These are phyloP conservation scores for Eubasilissa regina DNA, from an alignment of 1,140 invertebrate species.

Conservation along the genomic window DNA sequence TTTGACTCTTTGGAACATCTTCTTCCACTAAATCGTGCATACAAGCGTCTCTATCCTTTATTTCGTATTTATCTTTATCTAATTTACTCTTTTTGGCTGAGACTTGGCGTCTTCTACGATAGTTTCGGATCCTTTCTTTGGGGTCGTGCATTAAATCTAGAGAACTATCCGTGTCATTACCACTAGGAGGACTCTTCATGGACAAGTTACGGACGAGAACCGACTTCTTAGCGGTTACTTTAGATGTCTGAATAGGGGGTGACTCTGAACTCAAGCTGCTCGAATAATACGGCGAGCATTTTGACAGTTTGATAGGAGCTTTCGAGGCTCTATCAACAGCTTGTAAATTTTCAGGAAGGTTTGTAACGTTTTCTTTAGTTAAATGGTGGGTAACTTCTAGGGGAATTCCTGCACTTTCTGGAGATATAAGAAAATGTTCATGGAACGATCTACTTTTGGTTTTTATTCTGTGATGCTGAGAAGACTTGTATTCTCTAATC, in stretches of 20 bases:
- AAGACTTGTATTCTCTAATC: constrained; percentile 76
- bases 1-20: constrained; percentile 71
- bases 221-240: constrained; percentile 74
- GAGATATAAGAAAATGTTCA: constrained; percentile 73
- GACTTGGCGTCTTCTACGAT: constrained; percentile 76
- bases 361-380: constrained; percentile 58
- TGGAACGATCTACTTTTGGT: constrained; percentile 76
- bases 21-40: constrained; percentile 73
- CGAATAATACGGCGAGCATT: constrained; percentile 80
- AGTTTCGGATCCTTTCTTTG: constrained; percentile 74
- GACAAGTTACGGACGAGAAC: constrained; percentile 70
- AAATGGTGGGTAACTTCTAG: constrained; percentile 54
- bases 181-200: constrained; percentile 78
- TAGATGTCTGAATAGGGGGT: constrained; percentile 75
- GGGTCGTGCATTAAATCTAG: constrained; percentile 77
- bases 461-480: constrained; percentile 72
- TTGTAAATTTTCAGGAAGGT: constrained; percentile 55
- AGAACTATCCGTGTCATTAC: constrained; percentile 80
- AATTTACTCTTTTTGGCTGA: constrained; percentile 72
- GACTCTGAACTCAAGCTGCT: constrained; percentile 80
- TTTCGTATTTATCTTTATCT: constrained; percentile 68
- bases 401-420: constrained; percentile 61
- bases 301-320: constrained; percentile 70
- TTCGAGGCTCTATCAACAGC: constrained; percentile 66
- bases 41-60: constrained; percentile 62